A percentile compares a stretch with the other conserved stretches of the same genome.
Conservation (phyloP, 1,140 invertebrate genomes). For the Adoxophyes honmai region DNA sequence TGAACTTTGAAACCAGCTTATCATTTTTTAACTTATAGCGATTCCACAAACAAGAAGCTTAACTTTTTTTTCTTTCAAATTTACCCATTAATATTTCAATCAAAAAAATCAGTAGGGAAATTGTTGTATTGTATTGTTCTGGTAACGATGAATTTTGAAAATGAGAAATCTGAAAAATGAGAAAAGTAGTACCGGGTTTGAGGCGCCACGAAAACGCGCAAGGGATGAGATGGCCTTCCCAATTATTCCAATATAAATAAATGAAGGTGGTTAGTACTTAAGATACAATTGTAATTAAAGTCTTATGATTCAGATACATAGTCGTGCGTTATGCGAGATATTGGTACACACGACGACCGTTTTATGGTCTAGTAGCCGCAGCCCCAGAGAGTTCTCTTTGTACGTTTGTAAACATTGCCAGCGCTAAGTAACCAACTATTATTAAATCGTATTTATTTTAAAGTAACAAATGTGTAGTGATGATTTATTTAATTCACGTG, state of each 20-base stretch:
- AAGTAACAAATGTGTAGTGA: slow-evolving; percentile 3
- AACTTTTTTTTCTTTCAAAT: too few species aligned
- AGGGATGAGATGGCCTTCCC: slow-evolving; percentile 3
- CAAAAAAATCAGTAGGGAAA: too few species aligned
- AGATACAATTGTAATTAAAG: slow-evolving; percentile 30
- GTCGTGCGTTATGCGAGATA: slow-evolving; percentile 33
- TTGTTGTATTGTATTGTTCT: too few species aligned
- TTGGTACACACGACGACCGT: slow-evolving; percentile 17
- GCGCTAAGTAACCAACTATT: slow-evolving; percentile 1
- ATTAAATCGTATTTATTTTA: slow-evolving; percentile 3
- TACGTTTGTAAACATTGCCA: slow-evolving; percentile 16
- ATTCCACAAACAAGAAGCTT: too few species aligned
- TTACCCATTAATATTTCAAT: too few species aligned
- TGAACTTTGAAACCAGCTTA: too few species aligned
- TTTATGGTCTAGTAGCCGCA: slow-evolving; percentile 23
- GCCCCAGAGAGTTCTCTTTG: slow-evolving; percentile 40
- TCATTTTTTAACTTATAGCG: too few species aligned
- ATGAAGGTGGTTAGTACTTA: slow-evolving; percentile 15
- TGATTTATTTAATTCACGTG: slow-evolving; percentile 35
- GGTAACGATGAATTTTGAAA: too few species aligned
- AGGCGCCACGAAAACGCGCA: not conserved
- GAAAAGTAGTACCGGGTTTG: too few species aligned
- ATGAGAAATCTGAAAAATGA: too few species aligned
- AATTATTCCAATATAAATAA: slow-evolving; percentile 10
- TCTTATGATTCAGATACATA: slow-evolving; percentile 46